Conservation (phyloP, 2,888 invertebrate species). For the Lycaena phlaeas region DNA sequence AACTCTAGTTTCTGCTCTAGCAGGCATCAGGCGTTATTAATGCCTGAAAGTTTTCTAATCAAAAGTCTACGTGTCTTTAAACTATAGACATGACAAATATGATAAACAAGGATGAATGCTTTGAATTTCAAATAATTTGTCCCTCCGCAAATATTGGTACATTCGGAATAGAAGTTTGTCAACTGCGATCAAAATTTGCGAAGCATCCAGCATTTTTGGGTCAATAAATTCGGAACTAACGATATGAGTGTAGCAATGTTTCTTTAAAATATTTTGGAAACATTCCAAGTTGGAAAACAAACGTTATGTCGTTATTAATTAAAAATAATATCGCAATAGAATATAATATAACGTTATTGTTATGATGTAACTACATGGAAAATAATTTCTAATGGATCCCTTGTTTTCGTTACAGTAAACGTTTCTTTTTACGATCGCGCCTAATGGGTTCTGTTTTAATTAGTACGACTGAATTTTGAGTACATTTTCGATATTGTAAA, state of each 20-base stretch:
- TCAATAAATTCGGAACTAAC: neutral
- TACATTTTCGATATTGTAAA: too few species aligned
- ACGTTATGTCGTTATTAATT: slow-evolving; percentile 4
- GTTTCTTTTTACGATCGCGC: slow-evolving; percentile 2
- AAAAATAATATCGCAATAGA: slow-evolving; percentile 1
- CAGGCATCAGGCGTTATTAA: too few species aligned
- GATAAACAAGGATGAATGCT: too few species aligned
- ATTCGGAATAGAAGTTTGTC: slow-evolving; percentile 1
- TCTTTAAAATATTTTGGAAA: slow-evolving; percentile 2
- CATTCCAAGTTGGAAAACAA: neutral
- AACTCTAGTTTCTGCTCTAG: too few species aligned
- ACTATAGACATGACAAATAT: too few species aligned
- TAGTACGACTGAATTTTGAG: neutral
- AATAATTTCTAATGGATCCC: neutral
- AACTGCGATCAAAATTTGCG: neutral
- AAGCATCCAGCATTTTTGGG: neutral
- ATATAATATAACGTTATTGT: neutral
- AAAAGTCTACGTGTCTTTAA: too few species aligned
- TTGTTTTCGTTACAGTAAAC: slow-evolving; percentile 2
- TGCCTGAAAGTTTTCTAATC: too few species aligned
- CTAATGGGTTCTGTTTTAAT: slow-evolving; percentile 1
- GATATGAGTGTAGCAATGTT: neutral
- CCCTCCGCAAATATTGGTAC: neutral
- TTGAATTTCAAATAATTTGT: neutral
- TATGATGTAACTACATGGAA: slow-evolving; percentile 1